Percentiles rank a stretch among this genome's conserved stretches.
Conservation (phyloP, 2,113 vertebrate genomes). For the Neogobius melanostomus region DNA sequence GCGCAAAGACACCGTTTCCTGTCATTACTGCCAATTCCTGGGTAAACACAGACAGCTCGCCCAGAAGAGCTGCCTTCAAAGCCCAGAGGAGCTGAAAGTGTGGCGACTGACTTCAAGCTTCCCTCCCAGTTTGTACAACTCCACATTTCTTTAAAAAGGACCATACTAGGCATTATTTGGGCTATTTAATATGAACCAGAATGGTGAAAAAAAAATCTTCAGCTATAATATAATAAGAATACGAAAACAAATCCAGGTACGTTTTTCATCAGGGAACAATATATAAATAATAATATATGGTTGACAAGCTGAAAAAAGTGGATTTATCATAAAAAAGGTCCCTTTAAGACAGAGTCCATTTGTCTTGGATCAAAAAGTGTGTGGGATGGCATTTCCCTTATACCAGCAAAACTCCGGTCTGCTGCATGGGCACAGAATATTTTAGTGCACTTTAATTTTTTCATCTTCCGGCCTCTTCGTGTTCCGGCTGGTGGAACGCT, state of each 20-base stretch:
- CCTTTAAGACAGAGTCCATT: conserved; percentile 31
- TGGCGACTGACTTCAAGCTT: conserved; percentile 19
- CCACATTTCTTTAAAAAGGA: no score
- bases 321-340: no score
- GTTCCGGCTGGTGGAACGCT: conserved; percentile 38
- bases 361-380: conserved; percentile 29
- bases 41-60: conserved; percentile 38
- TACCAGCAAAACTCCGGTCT: conserved; percentile 34
- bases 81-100: conserved; percentile 18
- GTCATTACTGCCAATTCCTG: conserved; percentile 63
- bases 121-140: conserved; percentile 8
- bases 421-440: conserved; percentile 30
- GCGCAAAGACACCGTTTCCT: conserved; percentile 52
- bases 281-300: no score
- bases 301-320: no score
- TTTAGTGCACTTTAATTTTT: conserved; percentile 52
- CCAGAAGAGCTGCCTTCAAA: conserved; percentile 24
- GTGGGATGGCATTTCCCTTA: conserved; percentile 38
- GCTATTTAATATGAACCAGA: no score
- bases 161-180: no score
- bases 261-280: no score
- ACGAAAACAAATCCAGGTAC: no score
- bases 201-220: no score
- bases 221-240: no score
- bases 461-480: conserved; percentile 45